Conservation (phyloP, 2,797 vertebrate species). For the Anguilla megastoma region DNA sequence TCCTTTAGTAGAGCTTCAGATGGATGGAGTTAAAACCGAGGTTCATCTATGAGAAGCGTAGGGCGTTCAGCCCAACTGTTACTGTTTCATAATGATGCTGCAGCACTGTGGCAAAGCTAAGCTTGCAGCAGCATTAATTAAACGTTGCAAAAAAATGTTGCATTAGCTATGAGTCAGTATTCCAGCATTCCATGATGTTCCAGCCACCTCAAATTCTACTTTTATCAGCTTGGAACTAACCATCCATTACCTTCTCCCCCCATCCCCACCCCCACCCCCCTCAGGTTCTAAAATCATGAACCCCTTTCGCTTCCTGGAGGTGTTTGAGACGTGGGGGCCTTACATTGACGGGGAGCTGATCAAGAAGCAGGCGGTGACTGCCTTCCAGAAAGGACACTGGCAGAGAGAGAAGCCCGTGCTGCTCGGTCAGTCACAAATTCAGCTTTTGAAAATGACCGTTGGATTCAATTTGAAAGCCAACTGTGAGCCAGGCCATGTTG, state of each 20-base stretch:
- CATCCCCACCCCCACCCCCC: background rate
- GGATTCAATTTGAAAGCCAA: too few species aligned
- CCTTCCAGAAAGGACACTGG: slow-evolving; percentile 73
- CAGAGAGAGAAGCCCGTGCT: slow-evolving; percentile 73
- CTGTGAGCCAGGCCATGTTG: too few species aligned
- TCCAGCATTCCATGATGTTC: background rate
- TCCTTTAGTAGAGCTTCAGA: background rate
- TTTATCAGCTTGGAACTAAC: background rate
- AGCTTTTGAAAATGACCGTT: too few species aligned
- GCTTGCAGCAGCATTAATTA: background rate
- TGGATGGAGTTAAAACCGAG: background rate
- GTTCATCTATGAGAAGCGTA: background rate
- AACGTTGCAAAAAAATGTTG: background rate
- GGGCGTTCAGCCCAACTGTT: background rate
- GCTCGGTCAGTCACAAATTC: slow-evolving; percentile 60
- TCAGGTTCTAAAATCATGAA: slow-evolving; percentile 72
- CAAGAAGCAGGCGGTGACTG: slow-evolving; percentile 67
- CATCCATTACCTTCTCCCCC: background rate
- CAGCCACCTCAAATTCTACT: background rate
- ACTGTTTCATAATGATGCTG: background rate
- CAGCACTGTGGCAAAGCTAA: background rate
- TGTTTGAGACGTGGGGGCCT: slow-evolving; percentile 76
- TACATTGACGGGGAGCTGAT: slow-evolving; percentile 70
- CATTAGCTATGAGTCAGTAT: background rate
- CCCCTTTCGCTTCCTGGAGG: slow-evolving; percentile 74